Conservation (phyloP, 64 coral and sea anemone species). For the Anthopleura sola region DNA sequence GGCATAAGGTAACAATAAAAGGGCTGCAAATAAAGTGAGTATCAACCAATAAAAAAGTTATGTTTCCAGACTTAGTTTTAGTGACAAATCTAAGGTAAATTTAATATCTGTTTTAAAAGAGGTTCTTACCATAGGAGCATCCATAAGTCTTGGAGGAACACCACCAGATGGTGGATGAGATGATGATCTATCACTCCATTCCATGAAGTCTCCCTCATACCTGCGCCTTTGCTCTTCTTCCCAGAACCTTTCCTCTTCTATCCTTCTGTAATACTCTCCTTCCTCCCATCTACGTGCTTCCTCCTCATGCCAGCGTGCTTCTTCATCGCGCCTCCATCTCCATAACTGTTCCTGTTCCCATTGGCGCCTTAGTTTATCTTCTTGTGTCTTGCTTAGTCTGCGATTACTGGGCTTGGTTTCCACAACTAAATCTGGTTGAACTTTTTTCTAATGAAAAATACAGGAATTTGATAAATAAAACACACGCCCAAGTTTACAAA, state of each 20-base stretch:
- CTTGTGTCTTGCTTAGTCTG: conserved; percentile 82
- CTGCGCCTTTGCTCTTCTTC: conserved; percentile 82
- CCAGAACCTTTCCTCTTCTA: conserved; percentile 95
- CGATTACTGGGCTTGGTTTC: conserved; percentile 79
- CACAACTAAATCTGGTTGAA: conserved; percentile 93
- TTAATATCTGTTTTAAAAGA: too few species aligned
- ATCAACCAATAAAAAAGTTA: too few species aligned
- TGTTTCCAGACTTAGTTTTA: too few species aligned
- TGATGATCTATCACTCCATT: conserved; percentile 35
- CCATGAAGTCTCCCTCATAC: conserved; percentile 80
- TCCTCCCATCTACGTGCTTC: conserved; percentile 77
- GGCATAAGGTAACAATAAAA: too few species aligned
- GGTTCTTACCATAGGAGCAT: conserved; percentile 54
- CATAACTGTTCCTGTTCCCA: conserved; percentile 96
- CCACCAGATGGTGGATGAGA: conserved; percentile 23
- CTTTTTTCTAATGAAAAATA: conserved; percentile 81
- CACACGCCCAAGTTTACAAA: neutral
- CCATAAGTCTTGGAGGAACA: conserved; percentile 31
- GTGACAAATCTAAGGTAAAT: too few species aligned
- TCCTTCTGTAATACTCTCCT: conserved; percentile 85
- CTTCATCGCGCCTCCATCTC: conserved; percentile 85
- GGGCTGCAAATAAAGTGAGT: too few species aligned
- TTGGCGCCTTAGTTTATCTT: conserved; percentile 85
- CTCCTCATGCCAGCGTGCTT: conserved; percentile 62
- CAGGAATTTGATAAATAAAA: neutral